phyloP scores from a whole-genome alignment of 2,888 invertebrate genomes.

The Carcina quercana region DNA sequence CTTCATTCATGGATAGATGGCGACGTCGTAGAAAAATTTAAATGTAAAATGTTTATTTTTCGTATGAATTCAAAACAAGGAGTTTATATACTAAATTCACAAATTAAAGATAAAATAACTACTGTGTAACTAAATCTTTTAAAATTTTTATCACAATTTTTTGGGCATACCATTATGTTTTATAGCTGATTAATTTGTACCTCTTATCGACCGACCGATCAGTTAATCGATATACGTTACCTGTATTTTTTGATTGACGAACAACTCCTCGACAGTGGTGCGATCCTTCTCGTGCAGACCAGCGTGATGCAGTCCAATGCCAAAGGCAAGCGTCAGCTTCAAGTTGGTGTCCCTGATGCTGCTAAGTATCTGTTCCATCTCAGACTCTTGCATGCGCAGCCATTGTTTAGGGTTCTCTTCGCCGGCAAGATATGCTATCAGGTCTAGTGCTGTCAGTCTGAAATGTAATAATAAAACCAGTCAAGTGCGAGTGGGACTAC shows the following conservation, averaged over 20 bases:
- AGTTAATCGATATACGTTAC: too few species aligned
- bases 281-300: slow-evolving; percentile 96
- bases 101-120: too few species aligned
- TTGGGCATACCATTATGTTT: too few species aligned
- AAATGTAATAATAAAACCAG: background rate
- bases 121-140: too few species aligned
- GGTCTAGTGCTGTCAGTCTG: slow-evolving; percentile 94
- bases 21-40: too few species aligned
- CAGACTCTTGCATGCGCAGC: slow-evolving; percentile 88
- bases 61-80: too few species aligned
- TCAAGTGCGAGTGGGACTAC: background rate
- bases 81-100: too few species aligned
- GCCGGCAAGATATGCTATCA: slow-evolving; percentile 92
- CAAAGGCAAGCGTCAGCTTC: slow-evolving; percentile 95
- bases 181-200: too few species aligned
- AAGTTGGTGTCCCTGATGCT: slow-evolving; percentile 90
- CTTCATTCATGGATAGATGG: too few species aligned
- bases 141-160: too few species aligned
- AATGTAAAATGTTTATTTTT: too few species aligned
- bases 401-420: slow-evolving; percentile 97
- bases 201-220: too few species aligned
- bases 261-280: slow-evolving; percentile 93
- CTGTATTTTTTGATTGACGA: slow-evolving; percentile 96
- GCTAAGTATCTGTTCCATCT: slow-evolving; percentile 86
- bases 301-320: slow-evolving; percentile 99